phyloP scores from a whole-genome alignment of 2,888 invertebrate genomes.

The Melipona beecheii region DNA sequence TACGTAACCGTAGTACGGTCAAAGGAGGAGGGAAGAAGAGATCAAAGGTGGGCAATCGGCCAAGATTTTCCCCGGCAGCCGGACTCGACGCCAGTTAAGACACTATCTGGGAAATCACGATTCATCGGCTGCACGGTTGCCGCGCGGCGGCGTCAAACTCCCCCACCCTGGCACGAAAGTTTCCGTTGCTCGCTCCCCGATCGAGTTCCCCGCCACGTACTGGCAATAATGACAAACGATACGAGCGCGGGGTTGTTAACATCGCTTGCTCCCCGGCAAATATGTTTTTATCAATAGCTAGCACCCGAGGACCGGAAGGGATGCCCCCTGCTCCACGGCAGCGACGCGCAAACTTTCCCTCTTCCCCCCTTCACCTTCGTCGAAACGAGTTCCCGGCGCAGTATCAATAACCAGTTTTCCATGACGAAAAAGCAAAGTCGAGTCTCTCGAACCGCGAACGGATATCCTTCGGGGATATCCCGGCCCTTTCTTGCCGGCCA shows the following conservation, averaged over 20 bases:
- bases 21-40: constrained; percentile 11
- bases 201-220: not conserved
- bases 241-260: constrained; percentile 71
- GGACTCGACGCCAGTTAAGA: constrained; percentile 54
- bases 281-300: constrained; percentile 76
- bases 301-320: constrained; percentile 48
- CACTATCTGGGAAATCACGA: constrained; percentile 64
- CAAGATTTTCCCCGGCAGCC: constrained; percentile 54
- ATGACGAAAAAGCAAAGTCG: constrained; percentile 68
- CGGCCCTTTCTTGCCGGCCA: constrained; percentile 51
- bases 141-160: constrained; percentile 37
- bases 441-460: constrained; percentile 69
- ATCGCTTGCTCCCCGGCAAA: constrained; percentile 70
- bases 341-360: constrained; percentile 53
- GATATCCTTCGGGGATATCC: constrained; percentile 65
- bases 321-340: constrained; percentile 20
- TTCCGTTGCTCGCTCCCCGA: not conserved
- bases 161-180: constrained; percentile 12
- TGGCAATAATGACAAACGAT: constrained; percentile 64
- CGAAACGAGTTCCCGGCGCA: constrained; percentile 57
- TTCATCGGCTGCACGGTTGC: constrained; percentile 54
- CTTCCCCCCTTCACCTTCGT: not conserved
- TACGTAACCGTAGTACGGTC: constrained; percentile 16
- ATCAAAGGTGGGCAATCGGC: constrained; percentile 57
- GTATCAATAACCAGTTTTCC: constrained; percentile 75